Evolutionary conservation across 2,113 vertebrate species (phyloP).

Genomic region (Haemorhous mexicanus): DNA sequence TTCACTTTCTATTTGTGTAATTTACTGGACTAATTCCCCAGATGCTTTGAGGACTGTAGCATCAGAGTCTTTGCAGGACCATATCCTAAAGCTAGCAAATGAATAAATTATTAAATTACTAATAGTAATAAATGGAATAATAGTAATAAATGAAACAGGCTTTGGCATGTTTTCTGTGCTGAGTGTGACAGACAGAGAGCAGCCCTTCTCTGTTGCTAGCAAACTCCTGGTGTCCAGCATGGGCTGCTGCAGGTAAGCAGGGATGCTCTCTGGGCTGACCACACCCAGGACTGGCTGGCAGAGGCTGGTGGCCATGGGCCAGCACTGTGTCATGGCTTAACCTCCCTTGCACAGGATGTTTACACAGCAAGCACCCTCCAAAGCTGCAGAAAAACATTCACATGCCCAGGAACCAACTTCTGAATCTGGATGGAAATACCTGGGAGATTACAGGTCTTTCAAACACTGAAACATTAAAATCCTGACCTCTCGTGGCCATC

Average conservation of each 20-base stretch:
- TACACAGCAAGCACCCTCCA: rapidly evolving
- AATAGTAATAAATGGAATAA: neutral
- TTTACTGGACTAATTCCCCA: neutral
- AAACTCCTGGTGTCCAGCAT: neutral
- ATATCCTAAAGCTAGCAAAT: neutral
- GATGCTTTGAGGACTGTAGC: neutral
- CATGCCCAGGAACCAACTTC: neutral
- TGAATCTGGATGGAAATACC: neutral
- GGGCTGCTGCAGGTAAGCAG: neutral
- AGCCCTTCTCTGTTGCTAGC: neutral
- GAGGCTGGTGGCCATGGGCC: neutral
- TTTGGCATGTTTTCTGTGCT: neutral
- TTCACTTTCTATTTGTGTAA: neutral
- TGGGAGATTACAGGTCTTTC: neutral
- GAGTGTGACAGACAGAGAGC: neutral
- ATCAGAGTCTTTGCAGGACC: neutral
- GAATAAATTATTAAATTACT: neutral
- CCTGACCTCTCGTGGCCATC: neutral
- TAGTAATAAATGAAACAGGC: neutral
- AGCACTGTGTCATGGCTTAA: rapidly evolving
- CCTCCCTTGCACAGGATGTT: neutral
- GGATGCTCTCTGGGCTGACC: neutral
- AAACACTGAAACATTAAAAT: neutral
- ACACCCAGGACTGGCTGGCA: rapidly evolving
- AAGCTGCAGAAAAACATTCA: neutral